Conservation (phyloP, 2,888 invertebrate species). For the Xylota sylvarum region DNA sequence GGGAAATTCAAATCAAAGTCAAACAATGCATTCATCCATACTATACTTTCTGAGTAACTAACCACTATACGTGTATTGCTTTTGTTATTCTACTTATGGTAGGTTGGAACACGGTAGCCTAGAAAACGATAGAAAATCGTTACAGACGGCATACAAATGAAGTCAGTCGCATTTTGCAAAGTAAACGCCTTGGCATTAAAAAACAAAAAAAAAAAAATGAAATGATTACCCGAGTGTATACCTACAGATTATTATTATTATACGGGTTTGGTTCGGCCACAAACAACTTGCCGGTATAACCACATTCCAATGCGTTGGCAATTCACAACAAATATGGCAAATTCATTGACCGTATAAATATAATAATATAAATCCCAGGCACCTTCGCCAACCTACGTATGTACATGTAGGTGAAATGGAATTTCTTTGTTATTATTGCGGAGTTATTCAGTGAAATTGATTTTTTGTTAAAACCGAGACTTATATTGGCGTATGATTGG, state of each 20-base stretch:
- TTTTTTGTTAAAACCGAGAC: not conserved
- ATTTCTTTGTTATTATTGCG: constrained; percentile 21
- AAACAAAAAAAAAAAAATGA: constrained; percentile 46
- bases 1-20: constrained; percentile 30
- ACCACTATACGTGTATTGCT: constrained; percentile 31
- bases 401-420: constrained; percentile 10
- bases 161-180: constrained; percentile 29
- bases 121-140: constrained; percentile 57
- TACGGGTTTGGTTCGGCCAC: constrained; percentile 41
- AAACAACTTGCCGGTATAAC: constrained; percentile 64
- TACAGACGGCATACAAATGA: constrained; percentile 54
- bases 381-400: not conserved
- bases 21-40: constrained; percentile 53
- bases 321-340: constrained; percentile 35
- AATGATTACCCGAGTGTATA: constrained; percentile 37
- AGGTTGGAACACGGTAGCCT: constrained; percentile 46
- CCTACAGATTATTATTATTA: not conserved
- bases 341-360: constrained; percentile 64
- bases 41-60: constrained; percentile 28
- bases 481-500: not conserved
- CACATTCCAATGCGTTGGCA: constrained; percentile 61
- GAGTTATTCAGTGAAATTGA: constrained; percentile 6
- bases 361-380: constrained; percentile 7
- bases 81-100: constrained; percentile 40
- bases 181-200: constrained; percentile 18